Base-by-base conservation (phyloP, 2,888 invertebrate species). In the Reticulitermes lucifugus region DNA sequence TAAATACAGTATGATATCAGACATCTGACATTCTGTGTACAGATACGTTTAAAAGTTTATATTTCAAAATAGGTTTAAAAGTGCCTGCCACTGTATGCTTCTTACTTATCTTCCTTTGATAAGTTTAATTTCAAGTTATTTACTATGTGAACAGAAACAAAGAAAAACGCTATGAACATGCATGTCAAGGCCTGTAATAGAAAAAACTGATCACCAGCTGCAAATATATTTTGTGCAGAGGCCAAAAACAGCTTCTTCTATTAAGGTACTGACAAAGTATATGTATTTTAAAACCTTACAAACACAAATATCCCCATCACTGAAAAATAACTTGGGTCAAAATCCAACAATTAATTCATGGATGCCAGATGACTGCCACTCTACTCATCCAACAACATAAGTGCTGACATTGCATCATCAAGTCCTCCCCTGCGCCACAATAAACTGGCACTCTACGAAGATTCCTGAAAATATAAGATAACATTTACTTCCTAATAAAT, bases 401-500 rank as follows among this genome's bases (percentile, higher is more conserved):
- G n/a, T 65, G 65, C 65, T 65, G 65, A 65, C 25, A 65, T n/a
- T 25, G 65, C 65, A 41, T 70, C 70, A 70, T 73, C 73, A 73
- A 73, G 79, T 29, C 79, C 51, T 79, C 79, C 29, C 22, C 18
- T 43, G 25, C 29, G 29, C 79, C 51, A 79, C 22, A 79, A 25
- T 59, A 55, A 79, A 55, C 55, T 59, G 55, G 55, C 59, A 46
- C 25, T 79, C 59, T 55, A 79, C 55, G 79, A 79, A 29, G 79
- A 59, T 29, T 55, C 79, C 79, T 79, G 79, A 29, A 79, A 79
- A 79, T 55, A 79, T 35, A 79, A 79, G 29, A 79, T 35, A 55
- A 59, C 14, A 79, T 79, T 79, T 55, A n/a, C 29, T 79, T 25
- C 29, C 59, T 79, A n/a, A 65, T 65, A 65, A 65, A 46, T 9